Evolutionary conservation across 2,113 vertebrate genomes (phyloP).

Genomic region (Nyctereutes procyonoides): DNA sequence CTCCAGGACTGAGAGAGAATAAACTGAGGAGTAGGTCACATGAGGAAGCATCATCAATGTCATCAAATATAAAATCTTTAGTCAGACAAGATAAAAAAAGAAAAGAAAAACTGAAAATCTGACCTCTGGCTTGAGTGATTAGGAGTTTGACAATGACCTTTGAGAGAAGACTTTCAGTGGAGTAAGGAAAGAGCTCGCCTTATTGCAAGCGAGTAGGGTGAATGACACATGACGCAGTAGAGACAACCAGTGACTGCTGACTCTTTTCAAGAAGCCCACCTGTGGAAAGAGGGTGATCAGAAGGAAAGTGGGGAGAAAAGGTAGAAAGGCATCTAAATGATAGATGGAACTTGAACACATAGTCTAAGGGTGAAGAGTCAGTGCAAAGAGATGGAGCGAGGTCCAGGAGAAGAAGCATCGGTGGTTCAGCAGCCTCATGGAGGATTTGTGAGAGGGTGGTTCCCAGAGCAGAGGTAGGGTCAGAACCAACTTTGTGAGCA

Average conservation of each 20-base stretch:
- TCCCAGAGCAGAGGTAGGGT: background rate
- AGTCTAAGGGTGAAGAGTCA: background rate
- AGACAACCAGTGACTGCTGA: background rate
- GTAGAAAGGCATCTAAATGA: no score
- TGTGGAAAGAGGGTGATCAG: background rate
- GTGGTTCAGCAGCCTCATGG: rapidly evolving
- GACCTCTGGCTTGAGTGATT: background rate
- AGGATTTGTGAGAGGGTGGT: background rate
- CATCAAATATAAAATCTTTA: background rate
- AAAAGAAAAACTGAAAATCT: background rate
- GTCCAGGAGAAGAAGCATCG: background rate
- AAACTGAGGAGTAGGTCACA: background rate
- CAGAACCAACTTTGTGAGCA: no score
- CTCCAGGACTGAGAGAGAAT: background rate
- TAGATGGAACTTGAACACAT: background rate
- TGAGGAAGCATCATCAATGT: background rate
- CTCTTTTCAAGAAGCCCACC: background rate
- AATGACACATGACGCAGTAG: background rate
- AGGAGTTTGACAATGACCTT: background rate
- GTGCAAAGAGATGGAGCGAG: background rate
- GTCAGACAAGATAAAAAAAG: background rate
- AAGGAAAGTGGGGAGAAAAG: background rate
- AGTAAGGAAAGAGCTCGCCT: background rate
- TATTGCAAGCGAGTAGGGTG: background rate
- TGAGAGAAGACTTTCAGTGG: background rate